phyloP scores from a whole-genome alignment of 2,797 vertebrate species.

The Meriones psammophilus region DNA sequence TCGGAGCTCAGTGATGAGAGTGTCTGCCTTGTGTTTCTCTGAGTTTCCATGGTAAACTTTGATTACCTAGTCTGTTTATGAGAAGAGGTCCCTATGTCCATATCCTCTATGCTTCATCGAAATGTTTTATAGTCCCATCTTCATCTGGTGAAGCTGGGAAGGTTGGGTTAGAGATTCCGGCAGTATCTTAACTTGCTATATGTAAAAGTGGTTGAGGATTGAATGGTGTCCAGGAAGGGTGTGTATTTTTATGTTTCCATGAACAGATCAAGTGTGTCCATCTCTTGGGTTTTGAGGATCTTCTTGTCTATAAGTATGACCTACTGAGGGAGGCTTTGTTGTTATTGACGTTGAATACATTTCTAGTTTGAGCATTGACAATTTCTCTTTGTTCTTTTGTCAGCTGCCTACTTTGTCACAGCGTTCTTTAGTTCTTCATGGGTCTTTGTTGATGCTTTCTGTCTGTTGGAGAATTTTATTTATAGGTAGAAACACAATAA shows the following conservation, averaged over 20 bases:
- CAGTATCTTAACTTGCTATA: neutral
- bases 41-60: neutral
- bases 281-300: neutral
- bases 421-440: neutral
- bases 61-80: neutral
- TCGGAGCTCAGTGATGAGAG: neutral
- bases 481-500: neutral
- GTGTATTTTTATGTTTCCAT: neutral
- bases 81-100: no score
- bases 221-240: neutral
- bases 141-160: neutral
- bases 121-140: neutral
- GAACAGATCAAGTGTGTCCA: neutral
- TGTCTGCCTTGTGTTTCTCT: neutral
- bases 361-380: neutral
- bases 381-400: neutral
- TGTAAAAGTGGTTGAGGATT: neutral
- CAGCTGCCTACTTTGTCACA: neutral
- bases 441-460: neutral
- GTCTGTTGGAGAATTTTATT: conserved; percentile 17
- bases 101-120: neutral
- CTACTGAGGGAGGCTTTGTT: neutral
- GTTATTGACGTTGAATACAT: neutral
- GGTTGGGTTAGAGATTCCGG: neutral
- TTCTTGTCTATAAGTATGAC: neutral